phyloP scores from a whole-genome alignment of 2,797 vertebrate species.

The Danio choprae region DNA sequence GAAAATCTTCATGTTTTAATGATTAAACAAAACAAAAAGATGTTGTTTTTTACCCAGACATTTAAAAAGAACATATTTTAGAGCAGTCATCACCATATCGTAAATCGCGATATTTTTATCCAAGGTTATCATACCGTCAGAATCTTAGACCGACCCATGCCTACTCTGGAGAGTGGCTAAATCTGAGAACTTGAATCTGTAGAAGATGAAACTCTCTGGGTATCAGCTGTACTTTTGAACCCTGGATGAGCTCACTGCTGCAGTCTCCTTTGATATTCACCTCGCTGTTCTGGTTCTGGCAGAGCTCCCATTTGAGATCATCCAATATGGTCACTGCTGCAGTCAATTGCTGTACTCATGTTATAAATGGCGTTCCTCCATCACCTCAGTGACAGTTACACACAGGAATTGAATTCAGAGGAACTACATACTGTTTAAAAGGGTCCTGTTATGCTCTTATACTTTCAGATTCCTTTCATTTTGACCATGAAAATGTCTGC shows the following conservation, averaged over 20 bases:
- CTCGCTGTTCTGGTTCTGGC: constrained; percentile 40
- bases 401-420: constrained; percentile 19
- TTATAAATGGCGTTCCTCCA: constrained; percentile 28
- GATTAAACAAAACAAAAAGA: too few species aligned
- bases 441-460: neutral
- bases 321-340: constrained; percentile 28
- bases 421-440: constrained; percentile 25
- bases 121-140: too few species aligned
- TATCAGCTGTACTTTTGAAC: constrained; percentile 25
- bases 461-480: neutral
- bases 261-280: constrained; percentile 29
- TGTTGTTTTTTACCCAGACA: too few species aligned
- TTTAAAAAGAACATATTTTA: too few species aligned
- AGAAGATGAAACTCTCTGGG: neutral
- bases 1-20: too few species aligned
- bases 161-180: neutral
- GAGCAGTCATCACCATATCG: too few species aligned
- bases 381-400: constrained; percentile 30
- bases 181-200: neutral
- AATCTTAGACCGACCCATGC: too few species aligned
- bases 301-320: constrained; percentile 27
- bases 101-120: too few species aligned
- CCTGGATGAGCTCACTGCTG: constrained; percentile 11
- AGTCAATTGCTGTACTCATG: constrained; percentile 16
- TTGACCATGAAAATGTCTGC: neutral